These are phyloP conservation scores for Frankliniella intonsa DNA, from an alignment of 2,888 invertebrate species.

Conservation along the genomic window DNA sequence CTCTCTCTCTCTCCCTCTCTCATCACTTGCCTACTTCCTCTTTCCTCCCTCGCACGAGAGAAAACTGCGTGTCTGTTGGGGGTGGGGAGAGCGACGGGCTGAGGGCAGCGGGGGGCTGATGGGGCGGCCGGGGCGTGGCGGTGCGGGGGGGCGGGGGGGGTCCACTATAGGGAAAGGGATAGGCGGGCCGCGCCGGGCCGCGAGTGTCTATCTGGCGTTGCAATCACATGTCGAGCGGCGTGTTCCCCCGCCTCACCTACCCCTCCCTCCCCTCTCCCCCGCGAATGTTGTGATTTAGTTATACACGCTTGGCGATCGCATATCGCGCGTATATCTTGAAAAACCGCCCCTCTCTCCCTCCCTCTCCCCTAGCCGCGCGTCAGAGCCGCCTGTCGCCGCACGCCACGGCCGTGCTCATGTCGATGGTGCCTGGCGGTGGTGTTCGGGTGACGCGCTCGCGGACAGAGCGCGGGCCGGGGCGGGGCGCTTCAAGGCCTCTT, in stretches of 20 bases:
- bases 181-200: not conserved
- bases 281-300: not conserved
- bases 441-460: too few species aligned
- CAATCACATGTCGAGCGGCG: not conserved
- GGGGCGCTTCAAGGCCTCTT: too few species aligned
- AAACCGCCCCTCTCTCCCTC: not conserved
- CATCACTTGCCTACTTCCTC: not conserved
- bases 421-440: too few species aligned
- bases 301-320: not conserved
- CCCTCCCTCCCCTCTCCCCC: not conserved
- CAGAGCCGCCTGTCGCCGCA: not conserved
- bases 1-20: not conserved
- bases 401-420: too few species aligned
- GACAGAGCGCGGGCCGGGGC: too few species aligned
- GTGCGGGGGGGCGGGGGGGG: too few species aligned
- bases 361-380: not conserved
- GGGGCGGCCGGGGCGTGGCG: not conserved
- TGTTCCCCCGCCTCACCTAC: too few species aligned
- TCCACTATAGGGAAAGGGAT: too few species aligned
- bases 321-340: not conserved
- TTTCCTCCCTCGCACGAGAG: not conserved
- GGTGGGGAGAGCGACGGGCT: not conserved
- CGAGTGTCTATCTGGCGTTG: not conserved
- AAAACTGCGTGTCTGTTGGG: not conserved
- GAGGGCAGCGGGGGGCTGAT: too few species aligned